Conservation (phyloP, 2,113 vertebrate species). For the Microcebus murinus region DNA sequence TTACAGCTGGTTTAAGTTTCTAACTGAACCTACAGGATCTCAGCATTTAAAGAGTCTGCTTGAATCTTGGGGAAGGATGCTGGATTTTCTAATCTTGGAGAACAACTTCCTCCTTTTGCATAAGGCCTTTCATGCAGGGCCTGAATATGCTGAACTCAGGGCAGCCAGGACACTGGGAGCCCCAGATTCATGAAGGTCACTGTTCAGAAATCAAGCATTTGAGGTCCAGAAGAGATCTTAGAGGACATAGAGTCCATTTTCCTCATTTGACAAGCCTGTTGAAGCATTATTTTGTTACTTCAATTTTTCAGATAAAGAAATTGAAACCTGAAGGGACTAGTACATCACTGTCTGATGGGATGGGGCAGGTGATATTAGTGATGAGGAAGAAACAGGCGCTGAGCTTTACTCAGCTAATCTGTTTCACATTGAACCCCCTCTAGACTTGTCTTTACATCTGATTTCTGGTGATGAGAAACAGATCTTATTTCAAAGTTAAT, state of each 20-base stretch:
- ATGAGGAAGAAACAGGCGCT: background rate
- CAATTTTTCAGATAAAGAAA: background rate
- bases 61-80: background rate
- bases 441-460: background rate
- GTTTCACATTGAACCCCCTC: background rate
- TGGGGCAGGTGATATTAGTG: too few relatives aligned
- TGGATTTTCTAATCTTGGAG: background rate
- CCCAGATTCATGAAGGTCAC: background rate
- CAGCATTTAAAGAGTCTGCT: background rate
- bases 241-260: background rate
- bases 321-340: background rate
- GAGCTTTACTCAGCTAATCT: background rate
- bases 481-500: slow-evolving; percentile 15
- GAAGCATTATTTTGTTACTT: background rate
- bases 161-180: background rate
- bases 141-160: background rate
- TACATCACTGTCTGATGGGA: too few relatives aligned
- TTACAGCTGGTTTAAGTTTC: background rate
- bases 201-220: background rate
- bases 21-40: background rate
- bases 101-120: background rate
- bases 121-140: background rate
- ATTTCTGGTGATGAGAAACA: background rate
- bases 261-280: background rate
- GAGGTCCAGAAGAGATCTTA: background rate